Percentiles rank a stretch among this genome's conserved stretches.
Evolutionary conservation across 2,888 invertebrate genomes (phyloP).

Genomic region (Latheticus oryzae): DNA sequence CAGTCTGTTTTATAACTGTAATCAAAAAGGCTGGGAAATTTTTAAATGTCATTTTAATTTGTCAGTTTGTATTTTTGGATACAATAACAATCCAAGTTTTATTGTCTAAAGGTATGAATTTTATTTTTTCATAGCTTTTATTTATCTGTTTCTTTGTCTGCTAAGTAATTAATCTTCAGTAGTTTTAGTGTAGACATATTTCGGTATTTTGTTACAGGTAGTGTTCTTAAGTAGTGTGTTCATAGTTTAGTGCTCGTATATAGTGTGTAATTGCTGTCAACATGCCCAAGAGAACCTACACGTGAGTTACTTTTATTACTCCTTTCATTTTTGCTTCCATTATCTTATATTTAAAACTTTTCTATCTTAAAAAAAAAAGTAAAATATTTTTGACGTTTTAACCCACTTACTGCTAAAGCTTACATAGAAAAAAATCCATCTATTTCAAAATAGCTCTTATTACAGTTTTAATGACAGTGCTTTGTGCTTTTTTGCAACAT

Average conservation of each 20-base stretch:
- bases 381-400: conserved; percentile 1
- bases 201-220: conserved; percentile 33
- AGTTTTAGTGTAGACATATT: too few relatives aligned
- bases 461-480: conserved; percentile 3
- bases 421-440: too few relatives aligned
- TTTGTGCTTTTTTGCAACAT: conserved; percentile 15
- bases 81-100: too few relatives aligned
- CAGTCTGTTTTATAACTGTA: conserved; percentile 21
- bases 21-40: conserved; percentile 19
- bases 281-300: conserved; percentile 34
- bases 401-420: not conserved
- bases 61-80: conserved; percentile 5
- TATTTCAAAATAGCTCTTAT: too few relatives aligned
- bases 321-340: conserved; percentile 13
- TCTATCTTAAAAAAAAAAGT: too few relatives aligned
- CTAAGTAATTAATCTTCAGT: too few relatives aligned
- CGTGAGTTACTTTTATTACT: conserved; percentile 30
- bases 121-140: not conserved
- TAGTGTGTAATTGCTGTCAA: conserved; percentile 27
- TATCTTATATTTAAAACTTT: conserved; percentile 15
- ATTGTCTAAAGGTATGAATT: not conserved
- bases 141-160: not conserved
- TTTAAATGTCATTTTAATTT: conserved; percentile 16
- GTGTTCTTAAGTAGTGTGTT: conserved; percentile 23
- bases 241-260: conserved; percentile 13